Evolutionary conservation across 2,888 invertebrate genomes (phyloP).

Genomic region (Eupithecia subfuscata): DNA sequence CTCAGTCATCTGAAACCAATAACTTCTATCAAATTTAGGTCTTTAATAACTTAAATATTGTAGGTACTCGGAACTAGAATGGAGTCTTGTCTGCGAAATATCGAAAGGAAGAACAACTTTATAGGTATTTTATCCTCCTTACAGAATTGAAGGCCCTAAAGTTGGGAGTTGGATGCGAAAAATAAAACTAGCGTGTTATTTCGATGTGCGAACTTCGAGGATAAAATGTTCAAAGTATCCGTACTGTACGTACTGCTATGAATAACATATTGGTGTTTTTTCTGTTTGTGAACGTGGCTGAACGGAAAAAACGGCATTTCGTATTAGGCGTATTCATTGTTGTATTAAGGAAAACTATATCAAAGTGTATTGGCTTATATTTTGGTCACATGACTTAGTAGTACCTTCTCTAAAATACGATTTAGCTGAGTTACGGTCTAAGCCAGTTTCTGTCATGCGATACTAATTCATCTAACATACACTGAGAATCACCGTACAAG

Average conservation of each 20-base stretch:
- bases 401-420: neutral
- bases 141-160: constrained; percentile 2
- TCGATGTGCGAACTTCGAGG: constrained; percentile 40
- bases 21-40: neutral
- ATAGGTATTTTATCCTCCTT: constrained; percentile 1
- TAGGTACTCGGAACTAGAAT: neutral
- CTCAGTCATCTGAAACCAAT: neutral
- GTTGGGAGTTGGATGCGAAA: constrained; percentile 16
- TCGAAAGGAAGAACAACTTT: neutral
- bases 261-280: constrained; percentile 43
- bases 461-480: too few species aligned
- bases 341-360: neutral
- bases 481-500: too few species aligned
- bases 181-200: constrained; percentile 39
- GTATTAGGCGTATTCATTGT: neutral
- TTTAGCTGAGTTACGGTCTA: neutral
- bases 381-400: neutral
- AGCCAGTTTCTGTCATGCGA: neutral
- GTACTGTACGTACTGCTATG: constrained; percentile 39
- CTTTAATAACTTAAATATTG: neutral
- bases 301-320: neutral
- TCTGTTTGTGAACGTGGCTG: neutral
- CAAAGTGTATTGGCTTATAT: neutral
- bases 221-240: constrained; percentile 41
- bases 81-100: neutral